A percentile compares a stretch with the other conserved stretches of the same genome.
Evolutionary conservation across 2,888 invertebrate species (phyloP).

Genomic region (Punctoribates punctum): DNA sequence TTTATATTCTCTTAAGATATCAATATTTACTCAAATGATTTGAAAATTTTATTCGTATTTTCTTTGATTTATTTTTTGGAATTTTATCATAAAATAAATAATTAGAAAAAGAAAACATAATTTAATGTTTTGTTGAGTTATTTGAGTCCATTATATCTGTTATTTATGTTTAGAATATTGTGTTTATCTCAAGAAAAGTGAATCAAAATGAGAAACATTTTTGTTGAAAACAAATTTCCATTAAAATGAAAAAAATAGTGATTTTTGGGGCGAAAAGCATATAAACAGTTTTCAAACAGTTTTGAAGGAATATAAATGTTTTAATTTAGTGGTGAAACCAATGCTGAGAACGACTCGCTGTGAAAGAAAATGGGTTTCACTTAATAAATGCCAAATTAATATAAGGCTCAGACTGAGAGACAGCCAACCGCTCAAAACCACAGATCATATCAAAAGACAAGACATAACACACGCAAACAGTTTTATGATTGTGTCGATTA

Average conservation of each 20-base stretch:
- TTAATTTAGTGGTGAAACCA: background rate
- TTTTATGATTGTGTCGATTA: conserved; percentile 16
- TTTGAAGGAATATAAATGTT: background rate
- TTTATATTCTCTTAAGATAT: too few species aligned
- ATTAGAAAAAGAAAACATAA: too few species aligned
- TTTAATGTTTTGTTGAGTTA: too few species aligned
- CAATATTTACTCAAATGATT: too few species aligned
- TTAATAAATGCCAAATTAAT: conserved; percentile 19
- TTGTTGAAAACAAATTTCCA: background rate
- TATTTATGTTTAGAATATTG: too few species aligned
- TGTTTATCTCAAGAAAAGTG: too few species aligned
- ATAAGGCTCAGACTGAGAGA: background rate
- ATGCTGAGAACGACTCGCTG: background rate
- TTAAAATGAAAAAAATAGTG: background rate
- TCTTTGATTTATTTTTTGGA: too few species aligned
- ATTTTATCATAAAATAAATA: too few species aligned
- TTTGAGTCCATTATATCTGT: too few species aligned
- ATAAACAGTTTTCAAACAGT: background rate
- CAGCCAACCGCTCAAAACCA: background rate
- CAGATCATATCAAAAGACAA: background rate
- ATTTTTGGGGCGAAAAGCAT: too few species aligned
- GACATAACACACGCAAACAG: conserved; percentile 2
- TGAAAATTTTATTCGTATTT: too few species aligned
- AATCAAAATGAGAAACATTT: too few species aligned
- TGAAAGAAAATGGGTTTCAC: conserved; percentile 19